Evolutionary conservation across 2,113 vertebrate species (phyloP).

Genomic region (Epinephelus moara): DNA sequence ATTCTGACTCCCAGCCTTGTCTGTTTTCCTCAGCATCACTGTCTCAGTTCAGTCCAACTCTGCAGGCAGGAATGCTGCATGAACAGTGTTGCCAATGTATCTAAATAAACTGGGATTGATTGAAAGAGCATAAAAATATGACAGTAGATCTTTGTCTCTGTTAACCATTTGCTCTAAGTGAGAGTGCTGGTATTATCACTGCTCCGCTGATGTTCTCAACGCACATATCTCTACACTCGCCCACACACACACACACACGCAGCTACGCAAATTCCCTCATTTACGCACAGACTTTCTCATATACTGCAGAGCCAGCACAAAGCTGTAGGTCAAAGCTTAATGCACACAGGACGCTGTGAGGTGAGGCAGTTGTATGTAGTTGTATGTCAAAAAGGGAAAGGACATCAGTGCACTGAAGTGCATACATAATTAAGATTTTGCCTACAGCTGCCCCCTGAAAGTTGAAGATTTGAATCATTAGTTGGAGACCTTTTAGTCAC

Average conservation of each 20-base stretch:
- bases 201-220: slow-evolving; percentile 47
- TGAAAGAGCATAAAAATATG: slow-evolving; percentile 24
- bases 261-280: not conserved
- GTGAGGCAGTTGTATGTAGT: not conserved
- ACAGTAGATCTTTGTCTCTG: slow-evolving; percentile 7
- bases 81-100: not conserved
- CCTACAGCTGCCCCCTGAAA: too few relatives aligned
- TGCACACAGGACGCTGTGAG: slow-evolving; percentile 16
- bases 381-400: not conserved
- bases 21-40: not conserved
- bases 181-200: slow-evolving; percentile 8
- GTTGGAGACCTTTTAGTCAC: too few relatives aligned
- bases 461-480: too few relatives aligned
- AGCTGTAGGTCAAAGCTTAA: slow-evolving; percentile 46
- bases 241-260: slow-evolving; percentile 5
- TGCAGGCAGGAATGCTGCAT: not conserved
- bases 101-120: slow-evolving; percentile 27
- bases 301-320: slow-evolving; percentile 44
- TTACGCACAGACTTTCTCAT: slow-evolving; percentile 16
- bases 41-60: not conserved
- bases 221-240: not conserved
- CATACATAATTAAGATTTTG: not conserved
- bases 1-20: not conserved
- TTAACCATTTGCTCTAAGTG: slow-evolving; percentile 13
- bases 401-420: not conserved